These are phyloP conservation scores for Ispidina lecontei DNA, from an alignment of 2,797 vertebrate species.

Conservation along the genomic window DNA sequence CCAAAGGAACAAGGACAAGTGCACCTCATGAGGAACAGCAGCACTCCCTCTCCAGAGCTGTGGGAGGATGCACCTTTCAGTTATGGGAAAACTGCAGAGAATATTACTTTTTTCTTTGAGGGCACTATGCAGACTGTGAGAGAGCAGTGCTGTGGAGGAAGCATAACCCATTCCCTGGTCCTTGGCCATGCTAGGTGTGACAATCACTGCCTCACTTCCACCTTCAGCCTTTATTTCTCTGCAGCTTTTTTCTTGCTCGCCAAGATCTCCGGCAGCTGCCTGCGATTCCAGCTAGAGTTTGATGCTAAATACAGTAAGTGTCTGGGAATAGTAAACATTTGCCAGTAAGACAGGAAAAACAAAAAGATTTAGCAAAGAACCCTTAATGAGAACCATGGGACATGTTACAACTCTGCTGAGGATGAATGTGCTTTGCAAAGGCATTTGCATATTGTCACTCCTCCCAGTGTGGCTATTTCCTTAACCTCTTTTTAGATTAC, in stretches of 20 bases:
- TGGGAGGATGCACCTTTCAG: not conserved
- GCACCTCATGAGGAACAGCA: not conserved
- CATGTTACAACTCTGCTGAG: constrained; percentile 66
- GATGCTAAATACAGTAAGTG: constrained; percentile 58
- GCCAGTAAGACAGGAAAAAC: constrained; percentile 56
- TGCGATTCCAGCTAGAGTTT: constrained; percentile 11
- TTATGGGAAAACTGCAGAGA: not conserved
- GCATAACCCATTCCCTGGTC: not conserved
- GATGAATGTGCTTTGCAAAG: constrained; percentile 67
- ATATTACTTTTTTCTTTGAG: not conserved
- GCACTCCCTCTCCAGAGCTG: not conserved
- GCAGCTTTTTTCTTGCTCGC: not conserved
- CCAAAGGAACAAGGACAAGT: not conserved
- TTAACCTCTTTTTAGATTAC: constrained; percentile 71
- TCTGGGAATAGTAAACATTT: constrained; percentile 68
- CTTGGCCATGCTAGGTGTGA: not conserved
- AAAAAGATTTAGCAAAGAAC: constrained; percentile 70
- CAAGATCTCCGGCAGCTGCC: constrained; percentile 14
- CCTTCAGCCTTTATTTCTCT: not conserved
- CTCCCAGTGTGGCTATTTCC: constrained; percentile 65
- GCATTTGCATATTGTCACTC: constrained; percentile 73
- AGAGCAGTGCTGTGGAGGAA: not conserved
- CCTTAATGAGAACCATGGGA: constrained; percentile 67
- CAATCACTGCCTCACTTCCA: not conserved
- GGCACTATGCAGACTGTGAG: not conserved